phyloP scores from a whole-genome alignment of 1,140 invertebrate species.

The Phenacoccus solenopsis region DNA sequence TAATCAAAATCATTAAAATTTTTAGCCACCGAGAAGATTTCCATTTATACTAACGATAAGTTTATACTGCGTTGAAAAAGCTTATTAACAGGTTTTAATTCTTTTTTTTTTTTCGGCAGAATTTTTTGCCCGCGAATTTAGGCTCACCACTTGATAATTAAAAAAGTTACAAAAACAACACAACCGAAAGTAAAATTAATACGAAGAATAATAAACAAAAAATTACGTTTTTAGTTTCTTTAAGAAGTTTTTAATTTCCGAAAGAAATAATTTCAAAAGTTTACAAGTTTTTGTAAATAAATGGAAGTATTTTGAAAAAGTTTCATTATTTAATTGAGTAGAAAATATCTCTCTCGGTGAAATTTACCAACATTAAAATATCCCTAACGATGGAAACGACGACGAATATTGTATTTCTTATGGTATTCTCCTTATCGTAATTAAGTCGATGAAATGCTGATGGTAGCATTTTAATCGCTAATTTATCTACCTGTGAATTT shows the following conservation, averaged over 20 bases:
- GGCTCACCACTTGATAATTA: not conserved
- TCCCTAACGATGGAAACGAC: too few species aligned
- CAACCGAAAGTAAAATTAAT: not conserved
- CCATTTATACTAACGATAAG: not conserved
- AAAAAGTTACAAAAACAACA: not conserved
- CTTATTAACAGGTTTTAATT: not conserved
- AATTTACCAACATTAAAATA: not conserved
- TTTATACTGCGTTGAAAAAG: not conserved
- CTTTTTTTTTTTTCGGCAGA: not conserved
- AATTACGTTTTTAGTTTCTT: not conserved
- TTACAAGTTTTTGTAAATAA: constrained; percentile 3
- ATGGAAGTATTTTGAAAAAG: not conserved
- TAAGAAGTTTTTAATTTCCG: not conserved
- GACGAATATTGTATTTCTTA: too few species aligned
- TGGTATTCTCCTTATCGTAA: too few species aligned
- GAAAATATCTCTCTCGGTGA: not conserved
- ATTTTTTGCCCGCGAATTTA: too few species aligned
- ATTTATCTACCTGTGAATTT: too few species aligned
- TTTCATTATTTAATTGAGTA: constrained; percentile 3
- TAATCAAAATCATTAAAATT: not conserved
- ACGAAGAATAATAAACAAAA: not conserved
- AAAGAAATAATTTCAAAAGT: not conserved
- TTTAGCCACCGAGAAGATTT: not conserved
- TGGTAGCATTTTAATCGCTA: too few species aligned
- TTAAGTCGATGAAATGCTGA: too few species aligned